Evolutionary conservation across 2,113 vertebrate genomes (phyloP), one percentile per base, ranked within the genome.

Genomic region (Oreochromis spilurus): DNA sequence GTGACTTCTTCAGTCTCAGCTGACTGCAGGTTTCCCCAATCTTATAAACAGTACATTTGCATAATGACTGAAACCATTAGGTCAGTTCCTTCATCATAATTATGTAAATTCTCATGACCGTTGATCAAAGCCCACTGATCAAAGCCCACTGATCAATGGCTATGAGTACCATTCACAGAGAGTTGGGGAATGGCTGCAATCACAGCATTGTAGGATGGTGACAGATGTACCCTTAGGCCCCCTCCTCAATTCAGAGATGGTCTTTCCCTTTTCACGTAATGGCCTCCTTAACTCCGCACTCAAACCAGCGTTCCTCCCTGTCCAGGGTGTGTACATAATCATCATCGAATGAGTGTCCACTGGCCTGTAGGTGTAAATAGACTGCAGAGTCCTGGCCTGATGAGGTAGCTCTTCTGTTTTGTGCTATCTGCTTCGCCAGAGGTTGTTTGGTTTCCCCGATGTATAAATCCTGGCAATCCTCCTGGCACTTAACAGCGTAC

Each of bases 381-480:
- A 31, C 31, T 31, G 31, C 31, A 31, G 31, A 31, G 6, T 31
- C 31, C 31, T 31, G 31, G 31, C 31, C 31, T 24, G 24, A 24
- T 3, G 24, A 24, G 24, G 24, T 24, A 24, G 19, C 52, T 53
- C 52, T 5, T 21, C 19, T 53, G 9, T 53, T 19, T 21, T 21
- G 52, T 53, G 50, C 1, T 9, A 21, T 53, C n/a, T 1, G 3
- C 52, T 53, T 3, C 10, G 3, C n/a, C n/a, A 53, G 9, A 53
- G 3, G 52, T 11, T 54, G n/a, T 21, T 54, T 54, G 0, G 9
- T 54, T 54, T 54, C 52, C 52, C n/a, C 5, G 0, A 21, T 54
- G 9, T 0, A 54, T 54, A 54, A 54, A 54, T 54, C 52, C 5
- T 54, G 52, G n/a, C n/a, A 53, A 50, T 50, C 16, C 48, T 19